These are phyloP conservation scores for Corythornis cristatus DNA, from an alignment of 2,113 vertebrate species.

Conservation along the genomic window DNA sequence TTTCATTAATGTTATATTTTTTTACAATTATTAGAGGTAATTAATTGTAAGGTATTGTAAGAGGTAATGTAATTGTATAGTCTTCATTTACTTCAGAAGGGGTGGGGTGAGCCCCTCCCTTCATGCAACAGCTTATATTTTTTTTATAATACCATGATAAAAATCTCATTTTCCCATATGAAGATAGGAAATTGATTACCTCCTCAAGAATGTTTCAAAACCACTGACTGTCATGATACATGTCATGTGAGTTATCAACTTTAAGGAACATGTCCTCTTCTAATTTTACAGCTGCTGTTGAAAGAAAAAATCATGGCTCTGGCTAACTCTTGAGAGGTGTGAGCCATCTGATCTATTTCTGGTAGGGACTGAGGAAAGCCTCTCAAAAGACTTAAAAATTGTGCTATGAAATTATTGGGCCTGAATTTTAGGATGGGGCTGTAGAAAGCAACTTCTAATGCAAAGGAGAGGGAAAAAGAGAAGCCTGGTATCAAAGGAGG, in stretches of 20 bases:
- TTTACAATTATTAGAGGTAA: background rate
- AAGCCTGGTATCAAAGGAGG: background rate
- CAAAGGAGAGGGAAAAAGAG: background rate
- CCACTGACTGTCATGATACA: background rate
- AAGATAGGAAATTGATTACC: background rate
- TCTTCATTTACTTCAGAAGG: background rate
- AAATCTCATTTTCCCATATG: background rate
- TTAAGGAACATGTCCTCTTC: background rate
- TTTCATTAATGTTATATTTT: conserved; percentile 2
- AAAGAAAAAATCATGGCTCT: background rate
- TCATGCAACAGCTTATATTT: background rate
- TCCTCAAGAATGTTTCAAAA: background rate
- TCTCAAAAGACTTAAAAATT: background rate
- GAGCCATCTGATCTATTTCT: background rate
- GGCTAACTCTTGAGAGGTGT: background rate
- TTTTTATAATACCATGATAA: background rate
- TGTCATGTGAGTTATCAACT: accelerated
- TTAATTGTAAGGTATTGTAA: background rate
- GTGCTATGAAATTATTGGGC: background rate
- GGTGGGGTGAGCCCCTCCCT: background rate
- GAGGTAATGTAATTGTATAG: background rate
- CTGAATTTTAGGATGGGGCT: background rate
- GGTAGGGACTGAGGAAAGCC: background rate
- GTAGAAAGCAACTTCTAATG: background rate
- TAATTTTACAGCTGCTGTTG: background rate